Percentiles rank a stretch among this genome's conserved stretches.
Conservation (phyloP, 1,140 invertebrate species). For the Ceratosolen solmsi region DNA sequence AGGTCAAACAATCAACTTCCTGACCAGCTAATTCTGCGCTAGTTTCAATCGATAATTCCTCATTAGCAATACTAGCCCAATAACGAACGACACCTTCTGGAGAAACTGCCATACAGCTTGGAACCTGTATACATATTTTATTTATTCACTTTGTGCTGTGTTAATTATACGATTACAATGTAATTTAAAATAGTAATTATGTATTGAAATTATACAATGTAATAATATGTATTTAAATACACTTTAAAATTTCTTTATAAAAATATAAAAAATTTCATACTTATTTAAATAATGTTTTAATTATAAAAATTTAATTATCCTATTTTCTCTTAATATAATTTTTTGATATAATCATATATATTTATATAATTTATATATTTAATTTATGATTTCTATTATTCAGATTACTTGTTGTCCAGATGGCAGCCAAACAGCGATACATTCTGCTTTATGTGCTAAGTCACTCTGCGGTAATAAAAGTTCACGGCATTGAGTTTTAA, state of each 20-base stretch:
- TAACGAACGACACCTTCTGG: conserved; percentile 93
- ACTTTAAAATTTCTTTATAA: background rate
- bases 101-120: conserved; percentile 92
- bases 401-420: conserved; percentile 77
- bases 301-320: conserved; percentile 25
- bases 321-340: background rate
- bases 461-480: conserved; percentile 92
- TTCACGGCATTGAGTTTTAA: conserved; percentile 82
- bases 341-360: background rate
- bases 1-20: conserved; percentile 86
- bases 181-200: no score
- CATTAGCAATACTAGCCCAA: conserved; percentile 92
- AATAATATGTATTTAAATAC: background rate
- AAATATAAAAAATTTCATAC: conserved; percentile 32
- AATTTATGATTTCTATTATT: background rate
- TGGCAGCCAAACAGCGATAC: conserved; percentile 85
- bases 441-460: conserved; percentile 90
- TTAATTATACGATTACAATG: no score
- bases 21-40: conserved; percentile 85
- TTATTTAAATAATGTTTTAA: background rate
- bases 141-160: background rate
- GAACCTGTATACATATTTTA: conserved; percentile 72
- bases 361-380: background rate
- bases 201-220: no score
- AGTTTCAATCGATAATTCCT: conserved; percentile 88